A percentile compares a stretch with the other conserved stretches of the same genome.
phyloP scores from a whole-genome alignment of 1,140 invertebrate species.

The Calephelis virginiensis region DNA sequence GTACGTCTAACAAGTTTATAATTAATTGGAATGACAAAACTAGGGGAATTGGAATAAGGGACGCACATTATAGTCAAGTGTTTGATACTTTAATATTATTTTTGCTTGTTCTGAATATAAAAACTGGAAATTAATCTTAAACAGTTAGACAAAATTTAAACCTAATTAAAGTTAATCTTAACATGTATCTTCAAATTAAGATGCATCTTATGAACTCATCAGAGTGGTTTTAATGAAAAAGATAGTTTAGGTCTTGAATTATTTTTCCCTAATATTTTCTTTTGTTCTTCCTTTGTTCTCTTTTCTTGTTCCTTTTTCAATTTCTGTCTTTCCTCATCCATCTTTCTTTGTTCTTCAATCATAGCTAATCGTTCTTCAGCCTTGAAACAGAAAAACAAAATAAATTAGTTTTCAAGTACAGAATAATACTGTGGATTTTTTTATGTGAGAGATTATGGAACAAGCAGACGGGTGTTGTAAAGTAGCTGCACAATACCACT shows the following conservation, averaged over 20 bases:
- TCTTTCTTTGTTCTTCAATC: slow-evolving; percentile 97
- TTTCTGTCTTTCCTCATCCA: slow-evolving; percentile 96
- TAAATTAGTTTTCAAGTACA: too few species aligned
- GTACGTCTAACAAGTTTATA: too few species aligned
- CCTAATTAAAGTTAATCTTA: slow-evolving; percentile 14
- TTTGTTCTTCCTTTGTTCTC: slow-evolving; percentile 95
- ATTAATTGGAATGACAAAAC: too few species aligned
- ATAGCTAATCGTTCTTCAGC: slow-evolving; percentile 97
- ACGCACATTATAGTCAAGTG: too few species aligned
- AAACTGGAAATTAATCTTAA: slow-evolving; percentile 5
- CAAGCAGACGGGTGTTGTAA: too few species aligned
- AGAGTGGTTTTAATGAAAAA: slow-evolving; percentile 91
- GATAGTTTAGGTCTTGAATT: slow-evolving; percentile 97
- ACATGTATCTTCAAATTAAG: slow-evolving; percentile 1
- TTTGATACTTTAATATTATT: too few species aligned
- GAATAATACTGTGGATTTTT: too few species aligned
- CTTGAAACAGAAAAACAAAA: slow-evolving; percentile 74
- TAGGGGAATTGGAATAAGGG: too few species aligned
- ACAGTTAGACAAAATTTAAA: slow-evolving; percentile 4
- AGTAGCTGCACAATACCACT: too few species aligned
- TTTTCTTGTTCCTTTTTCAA: slow-evolving; percentile 95
- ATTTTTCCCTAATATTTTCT: slow-evolving; percentile 97
- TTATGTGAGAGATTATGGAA: too few species aligned
- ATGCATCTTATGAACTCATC: slow-evolving; percentile 70
- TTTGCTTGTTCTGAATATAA: not conserved